Evolutionary conservation across 2,888 invertebrate species (phyloP).

Genomic region (Dioctria rufipes): DNA sequence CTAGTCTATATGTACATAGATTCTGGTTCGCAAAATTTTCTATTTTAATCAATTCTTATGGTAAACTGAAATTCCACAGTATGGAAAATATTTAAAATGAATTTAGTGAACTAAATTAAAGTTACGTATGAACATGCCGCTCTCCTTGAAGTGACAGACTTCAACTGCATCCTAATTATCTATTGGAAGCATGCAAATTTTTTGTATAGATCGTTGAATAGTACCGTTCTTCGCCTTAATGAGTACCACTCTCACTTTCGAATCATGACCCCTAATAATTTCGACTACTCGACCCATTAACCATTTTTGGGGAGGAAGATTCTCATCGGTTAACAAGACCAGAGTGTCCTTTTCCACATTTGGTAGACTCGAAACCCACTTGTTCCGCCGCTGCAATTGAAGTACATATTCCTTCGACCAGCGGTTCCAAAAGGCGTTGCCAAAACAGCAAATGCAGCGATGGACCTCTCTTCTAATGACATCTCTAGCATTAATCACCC

Average conservation of each 20-base stretch:
- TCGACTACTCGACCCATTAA: too few relatives aligned
- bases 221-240: background rate
- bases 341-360: background rate
- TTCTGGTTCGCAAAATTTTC: too few relatives aligned
- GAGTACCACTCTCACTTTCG: background rate
- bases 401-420: conserved; percentile 13
- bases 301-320: too few relatives aligned
- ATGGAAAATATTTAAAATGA: too few relatives aligned
- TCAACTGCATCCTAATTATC: too few relatives aligned
- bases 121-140: background rate
- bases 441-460: background rate
- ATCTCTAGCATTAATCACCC: background rate
- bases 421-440: conserved; percentile 19
- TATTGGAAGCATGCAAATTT: background rate
- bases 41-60: too few relatives aligned
- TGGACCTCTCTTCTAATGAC: background rate
- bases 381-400: background rate
- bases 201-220: background rate
- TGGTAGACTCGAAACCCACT: background rate
- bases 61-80: too few relatives aligned
- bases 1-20: too few relatives aligned
- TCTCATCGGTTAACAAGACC: too few relatives aligned
- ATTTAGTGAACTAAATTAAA: too few relatives aligned
- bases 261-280: background rate
- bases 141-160: background rate